Conservation (phyloP, 2,113 vertebrate species). For the Calonectris borealis region DNA sequence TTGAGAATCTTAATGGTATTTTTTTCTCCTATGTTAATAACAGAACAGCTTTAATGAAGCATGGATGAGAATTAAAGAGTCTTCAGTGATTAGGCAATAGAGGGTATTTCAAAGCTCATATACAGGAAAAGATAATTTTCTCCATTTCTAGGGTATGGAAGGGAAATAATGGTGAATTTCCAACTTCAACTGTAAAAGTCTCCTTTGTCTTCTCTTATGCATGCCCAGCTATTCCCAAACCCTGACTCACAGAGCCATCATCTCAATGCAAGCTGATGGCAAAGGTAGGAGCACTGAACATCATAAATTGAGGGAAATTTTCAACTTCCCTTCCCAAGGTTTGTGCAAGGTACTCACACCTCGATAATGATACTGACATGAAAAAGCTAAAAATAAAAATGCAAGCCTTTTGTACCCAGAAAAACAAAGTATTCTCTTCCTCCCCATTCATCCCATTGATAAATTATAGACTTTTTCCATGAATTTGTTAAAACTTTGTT, state of each 20-base stretch:
- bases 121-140: background rate
- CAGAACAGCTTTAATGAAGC: background rate
- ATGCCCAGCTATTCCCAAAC: background rate
- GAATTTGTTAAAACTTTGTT: background rate
- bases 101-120: background rate
- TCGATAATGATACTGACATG: rapidly evolving
- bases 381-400: background rate
- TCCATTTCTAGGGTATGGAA: background rate
- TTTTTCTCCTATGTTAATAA: background rate
- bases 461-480: background rate
- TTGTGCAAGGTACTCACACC: background rate
- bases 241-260: background rate
- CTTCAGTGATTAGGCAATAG: background rate
- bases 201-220: background rate
- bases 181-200: background rate
- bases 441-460: background rate
- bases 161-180: background rate
- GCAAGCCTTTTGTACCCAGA: background rate
- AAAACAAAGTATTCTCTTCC: background rate
- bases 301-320: background rate
- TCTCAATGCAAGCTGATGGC: background rate
- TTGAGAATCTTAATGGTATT: background rate
- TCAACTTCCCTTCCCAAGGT: background rate
- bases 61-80: background rate
- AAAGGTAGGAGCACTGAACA: background rate